Evolutionary conservation across 2,113 vertebrate species (phyloP).

Genomic region (Gymnorhina tibicen): DNA sequence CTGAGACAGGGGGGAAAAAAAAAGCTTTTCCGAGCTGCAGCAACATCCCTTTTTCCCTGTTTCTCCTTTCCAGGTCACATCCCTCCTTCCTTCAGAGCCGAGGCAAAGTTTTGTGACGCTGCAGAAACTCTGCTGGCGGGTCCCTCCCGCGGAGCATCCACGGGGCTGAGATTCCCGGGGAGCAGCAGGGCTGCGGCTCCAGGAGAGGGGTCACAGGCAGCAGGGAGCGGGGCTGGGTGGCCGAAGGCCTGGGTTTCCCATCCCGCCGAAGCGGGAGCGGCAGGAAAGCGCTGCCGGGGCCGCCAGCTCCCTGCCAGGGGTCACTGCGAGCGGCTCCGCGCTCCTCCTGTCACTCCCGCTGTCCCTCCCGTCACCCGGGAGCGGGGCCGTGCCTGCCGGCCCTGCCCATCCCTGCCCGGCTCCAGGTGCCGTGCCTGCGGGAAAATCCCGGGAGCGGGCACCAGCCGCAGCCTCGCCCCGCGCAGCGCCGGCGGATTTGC

Average conservation of each 20-base stretch:
- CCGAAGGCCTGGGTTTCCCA: neutral
- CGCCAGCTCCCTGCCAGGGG: neutral
- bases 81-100: slow-evolving; percentile 1
- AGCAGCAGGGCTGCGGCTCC: neutral
- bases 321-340: neutral
- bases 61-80: slow-evolving; percentile 32
- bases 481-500: neutral
- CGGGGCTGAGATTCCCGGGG: slow-evolving; percentile 26
- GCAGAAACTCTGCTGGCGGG: neutral
- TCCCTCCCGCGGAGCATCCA: slow-evolving; percentile 20
- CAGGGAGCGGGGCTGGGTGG: neutral
- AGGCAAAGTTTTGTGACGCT: slow-evolving; percentile 1
- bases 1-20: neutral
- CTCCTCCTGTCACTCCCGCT: fast-evolving
- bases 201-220: neutral
- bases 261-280: neutral
- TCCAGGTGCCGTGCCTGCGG: neutral
- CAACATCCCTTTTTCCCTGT: slow-evolving; percentile 10
- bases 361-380: neutral
- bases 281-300: neutral
- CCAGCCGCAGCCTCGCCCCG: neutral
- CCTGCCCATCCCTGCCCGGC: neutral
- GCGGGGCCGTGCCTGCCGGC: neutral
- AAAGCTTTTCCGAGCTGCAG: slow-evolving; percentile 20
- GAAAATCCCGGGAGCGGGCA: neutral